phyloP scores from a whole-genome alignment of 2,888 invertebrate species.

The Microctonus aethiopoides region DNA sequence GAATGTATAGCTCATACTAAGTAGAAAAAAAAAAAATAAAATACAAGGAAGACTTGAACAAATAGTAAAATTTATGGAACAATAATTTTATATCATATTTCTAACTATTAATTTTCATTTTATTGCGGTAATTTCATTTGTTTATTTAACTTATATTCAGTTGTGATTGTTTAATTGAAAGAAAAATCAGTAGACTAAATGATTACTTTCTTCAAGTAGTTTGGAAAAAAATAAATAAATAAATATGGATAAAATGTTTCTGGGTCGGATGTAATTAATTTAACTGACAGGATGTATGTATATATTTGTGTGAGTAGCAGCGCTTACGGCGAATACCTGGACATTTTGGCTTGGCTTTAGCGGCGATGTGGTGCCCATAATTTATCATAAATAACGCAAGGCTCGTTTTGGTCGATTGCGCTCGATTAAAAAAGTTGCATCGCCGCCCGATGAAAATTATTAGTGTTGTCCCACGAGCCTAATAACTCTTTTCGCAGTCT shows the following conservation, averaged over 20 bases:
- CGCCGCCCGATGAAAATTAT: constrained; percentile 53
- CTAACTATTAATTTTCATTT: too few relatives aligned
- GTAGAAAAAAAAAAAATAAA: too few relatives aligned
- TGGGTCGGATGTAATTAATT: constrained; percentile 54
- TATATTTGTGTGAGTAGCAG: not conserved
- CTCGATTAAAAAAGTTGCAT: constrained; percentile 50
- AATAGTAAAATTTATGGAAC: too few relatives aligned
- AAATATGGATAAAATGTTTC: constrained; percentile 14
- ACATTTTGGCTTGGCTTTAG: constrained; percentile 45
- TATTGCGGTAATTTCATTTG: too few relatives aligned
- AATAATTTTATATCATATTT: too few relatives aligned
- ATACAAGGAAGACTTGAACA: too few relatives aligned
- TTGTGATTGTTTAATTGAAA: too few relatives aligned
- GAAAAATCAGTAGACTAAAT: not conserved
- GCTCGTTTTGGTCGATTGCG: constrained; percentile 44
- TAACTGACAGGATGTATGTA: constrained; percentile 35
- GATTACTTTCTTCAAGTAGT: not conserved
- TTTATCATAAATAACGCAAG: constrained; percentile 54
- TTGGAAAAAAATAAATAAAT: not conserved
- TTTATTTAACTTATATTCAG: too few relatives aligned
- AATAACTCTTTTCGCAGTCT: constrained; percentile 42
- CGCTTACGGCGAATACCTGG: constrained; percentile 11
- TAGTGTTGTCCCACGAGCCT: constrained; percentile 47
- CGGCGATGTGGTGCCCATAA: constrained; percentile 49
- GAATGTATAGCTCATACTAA: too few relatives aligned